Evolutionary conservation across 1,140 invertebrate species (phyloP), one percentile per base, ranked within the genome.

Genomic region (Drosophila tristis): DNA sequence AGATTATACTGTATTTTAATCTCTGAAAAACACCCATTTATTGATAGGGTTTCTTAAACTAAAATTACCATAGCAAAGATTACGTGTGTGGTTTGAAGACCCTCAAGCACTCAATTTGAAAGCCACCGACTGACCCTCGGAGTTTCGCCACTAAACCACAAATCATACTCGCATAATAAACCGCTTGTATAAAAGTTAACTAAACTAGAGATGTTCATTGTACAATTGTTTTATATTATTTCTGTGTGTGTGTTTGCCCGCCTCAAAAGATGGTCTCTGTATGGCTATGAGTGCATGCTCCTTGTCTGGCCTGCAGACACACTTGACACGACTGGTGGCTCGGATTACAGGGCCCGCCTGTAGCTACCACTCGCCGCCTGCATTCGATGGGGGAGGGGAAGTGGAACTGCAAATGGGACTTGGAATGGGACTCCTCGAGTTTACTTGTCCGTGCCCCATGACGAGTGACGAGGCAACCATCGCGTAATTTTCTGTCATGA

Each of bases 251-350:
- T 50, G 55, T 62, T 60, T 61, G 55, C 16, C 48, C 44, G 49
- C 31, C 73, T 61, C 60, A 61, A 72, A 57, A 67, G 56, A 64
- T 61, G 53, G 74, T 67, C 66, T 67, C 64, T 59, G 63, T 56
- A 44, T 50, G 39, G 13, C 31, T 20, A 35, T 58, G 60, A 75
- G 47, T 61, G 65, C 74, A 42, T 63, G 80, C 80, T 84, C 60
- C 80, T 85, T 64, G 76, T 73, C 73, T 84, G 56, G 55, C 31
- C 66, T 54, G 67, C 71, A 72, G 31, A 54, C 74, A 78, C 74
- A 85, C 73, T 85, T 85, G 80, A 85, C 80, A 85, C 80, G 80
- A 85, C 77, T 86, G 63, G 61, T 63, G 78, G 73, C 68, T 85
- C 80, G 72, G 49, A 80, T 85, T 85, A 80, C 80, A 45, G 51